Evolutionary conservation across 2,797 vertebrate species (phyloP).

Genomic region (Chloroceryle inda): DNA sequence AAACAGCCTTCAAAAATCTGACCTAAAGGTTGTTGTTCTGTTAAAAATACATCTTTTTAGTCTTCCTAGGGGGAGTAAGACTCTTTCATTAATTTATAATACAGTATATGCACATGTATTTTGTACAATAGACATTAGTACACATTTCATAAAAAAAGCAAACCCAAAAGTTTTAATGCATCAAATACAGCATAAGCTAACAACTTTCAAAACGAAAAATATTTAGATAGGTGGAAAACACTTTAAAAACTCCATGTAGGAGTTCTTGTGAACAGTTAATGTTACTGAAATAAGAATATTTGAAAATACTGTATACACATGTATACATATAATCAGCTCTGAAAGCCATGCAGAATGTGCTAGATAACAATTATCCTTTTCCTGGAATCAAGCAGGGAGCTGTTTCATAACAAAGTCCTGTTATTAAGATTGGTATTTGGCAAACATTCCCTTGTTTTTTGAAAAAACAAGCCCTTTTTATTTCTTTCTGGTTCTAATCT

Average conservation of each 20-base stretch:
- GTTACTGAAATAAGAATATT: constrained; percentile 1
- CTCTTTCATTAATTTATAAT: not conserved
- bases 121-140: not conserved
- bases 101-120: not conserved
- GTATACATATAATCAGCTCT: not conserved
- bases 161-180: not conserved
- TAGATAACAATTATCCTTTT: constrained; percentile 52
- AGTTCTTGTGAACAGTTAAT: not conserved
- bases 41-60: not conserved
- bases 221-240: not conserved
- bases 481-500: constrained; percentile 15
- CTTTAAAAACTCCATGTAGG: not conserved
- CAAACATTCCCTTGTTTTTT: constrained; percentile 38
- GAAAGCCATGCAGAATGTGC: not conserved
- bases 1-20: not conserved
- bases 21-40: not conserved
- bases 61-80: not conserved
- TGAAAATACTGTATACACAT: not conserved
- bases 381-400: constrained; percentile 41
- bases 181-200: not conserved
- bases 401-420: constrained; percentile 49
- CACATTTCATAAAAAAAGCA: not conserved
- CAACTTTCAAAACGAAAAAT: not conserved
- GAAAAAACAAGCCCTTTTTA: constrained; percentile 1
- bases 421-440: constrained; percentile 51